Evolutionary conservation across 2,113 vertebrate species (phyloP).

Genomic region (Octodon degus): DNA sequence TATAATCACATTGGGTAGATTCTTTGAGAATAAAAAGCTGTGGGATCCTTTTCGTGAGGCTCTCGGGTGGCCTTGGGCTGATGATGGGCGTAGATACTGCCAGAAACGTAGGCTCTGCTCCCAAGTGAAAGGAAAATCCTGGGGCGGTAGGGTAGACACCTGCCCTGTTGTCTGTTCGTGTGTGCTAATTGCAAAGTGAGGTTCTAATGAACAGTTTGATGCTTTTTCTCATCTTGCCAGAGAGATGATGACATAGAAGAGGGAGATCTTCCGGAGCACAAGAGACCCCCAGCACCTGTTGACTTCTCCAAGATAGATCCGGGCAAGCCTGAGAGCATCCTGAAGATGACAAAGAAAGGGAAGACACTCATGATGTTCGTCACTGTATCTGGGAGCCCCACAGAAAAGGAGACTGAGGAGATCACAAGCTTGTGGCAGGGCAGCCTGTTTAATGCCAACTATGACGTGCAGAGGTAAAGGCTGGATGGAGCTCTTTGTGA

Average conservation of each 20-base stretch:
- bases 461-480: slow-evolving; percentile 94
- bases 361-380: slow-evolving; percentile 98
- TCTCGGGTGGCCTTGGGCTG: neutral
- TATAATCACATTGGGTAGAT: neutral
- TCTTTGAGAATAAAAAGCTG: neutral
- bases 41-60: neutral
- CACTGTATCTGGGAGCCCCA: slow-evolving; percentile 93
- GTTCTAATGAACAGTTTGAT: neutral
- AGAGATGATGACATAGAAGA: slow-evolving; percentile 98
- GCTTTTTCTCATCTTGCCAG: slow-evolving; percentile 80
- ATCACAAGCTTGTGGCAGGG: slow-evolving; percentile 97
- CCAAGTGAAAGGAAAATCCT: too few relatives aligned
- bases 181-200: accelerated
- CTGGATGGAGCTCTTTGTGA: neutral
- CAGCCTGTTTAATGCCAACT: slow-evolving; percentile 98
- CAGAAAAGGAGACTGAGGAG: slow-evolving; percentile 95
- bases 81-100: neutral
- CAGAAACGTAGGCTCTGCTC: neutral
- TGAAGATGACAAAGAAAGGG: slow-evolving; percentile 97
- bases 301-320: slow-evolving; percentile 96
- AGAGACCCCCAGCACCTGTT: slow-evolving; percentile 91
- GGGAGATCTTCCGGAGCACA: slow-evolving; percentile 97
- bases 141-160: accelerated
- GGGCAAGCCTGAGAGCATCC: slow-evolving; percentile 94
- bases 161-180: accelerated